These are phyloP conservation scores for Ennomos erosarius DNA, from an alignment of 2,888 invertebrate genomes.

Conservation along the genomic window DNA sequence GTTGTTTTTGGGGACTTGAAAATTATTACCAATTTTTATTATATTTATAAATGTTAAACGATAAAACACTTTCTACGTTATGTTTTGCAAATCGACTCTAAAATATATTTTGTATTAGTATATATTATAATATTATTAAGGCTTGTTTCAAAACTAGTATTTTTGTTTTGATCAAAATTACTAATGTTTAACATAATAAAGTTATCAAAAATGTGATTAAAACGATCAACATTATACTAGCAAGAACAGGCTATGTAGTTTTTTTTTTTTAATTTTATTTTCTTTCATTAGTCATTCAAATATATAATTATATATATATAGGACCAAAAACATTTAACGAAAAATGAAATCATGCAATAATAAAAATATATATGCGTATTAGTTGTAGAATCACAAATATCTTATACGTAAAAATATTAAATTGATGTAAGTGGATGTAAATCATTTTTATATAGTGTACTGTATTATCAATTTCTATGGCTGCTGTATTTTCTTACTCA, in stretches of 20 bases:
- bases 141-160: not conserved
- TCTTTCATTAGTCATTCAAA: conserved; percentile 42
- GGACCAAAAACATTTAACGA: conserved; percentile 54
- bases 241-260: conserved; percentile 47
- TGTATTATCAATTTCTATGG: conserved; percentile 55
- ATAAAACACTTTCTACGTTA: conserved; percentile 22
- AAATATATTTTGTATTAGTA: not conserved
- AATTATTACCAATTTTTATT: conserved; percentile 28
- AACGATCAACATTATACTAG: conserved; percentile 51
- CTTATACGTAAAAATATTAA: conserved; percentile 59
- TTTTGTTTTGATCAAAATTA: conserved; percentile 26
- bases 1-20: conserved; percentile 40
- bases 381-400: conserved; percentile 55
- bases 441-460: conserved; percentile 56
- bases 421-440: conserved; percentile 58
- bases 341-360: conserved; percentile 45
- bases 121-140: too few relatives aligned
- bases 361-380: conserved; percentile 40
- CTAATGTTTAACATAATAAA: conserved; percentile 38
- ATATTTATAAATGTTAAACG: conserved; percentile 30
- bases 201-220: conserved; percentile 68
- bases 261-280: conserved; percentile 46
- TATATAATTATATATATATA: conserved; percentile 49
- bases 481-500: conserved; percentile 46
- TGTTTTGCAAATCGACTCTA: conserved; percentile 28